phyloP scores from a whole-genome alignment of 53 echinoderm and acorn worm genomes.

The Patiria pectinifera region DNA sequence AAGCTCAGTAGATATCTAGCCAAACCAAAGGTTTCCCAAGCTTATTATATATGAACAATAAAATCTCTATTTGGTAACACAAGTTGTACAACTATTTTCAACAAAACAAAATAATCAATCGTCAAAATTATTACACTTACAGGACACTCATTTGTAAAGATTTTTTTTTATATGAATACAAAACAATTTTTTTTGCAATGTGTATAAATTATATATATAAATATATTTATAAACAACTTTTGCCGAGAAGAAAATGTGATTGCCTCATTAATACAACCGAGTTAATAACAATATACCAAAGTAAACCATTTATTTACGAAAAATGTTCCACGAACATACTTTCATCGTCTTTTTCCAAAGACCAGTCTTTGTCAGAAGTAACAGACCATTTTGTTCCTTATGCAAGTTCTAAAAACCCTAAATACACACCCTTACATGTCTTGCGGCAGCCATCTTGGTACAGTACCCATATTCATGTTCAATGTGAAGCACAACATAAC shows the following conservation, averaged over 20 bases:
- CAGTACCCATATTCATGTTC: neutral
- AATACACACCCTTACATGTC: neutral
- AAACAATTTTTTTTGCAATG: conserved; percentile 11
- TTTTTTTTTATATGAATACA: conserved; percentile 4
- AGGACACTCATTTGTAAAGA: neutral
- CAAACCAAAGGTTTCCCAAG: neutral
- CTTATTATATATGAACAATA: neutral
- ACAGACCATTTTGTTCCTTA: neutral
- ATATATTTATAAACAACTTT: conserved; percentile 29
- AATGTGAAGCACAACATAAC: neutral
- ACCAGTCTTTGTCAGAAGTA: neutral
- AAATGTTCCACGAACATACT: neutral
- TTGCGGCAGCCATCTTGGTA: neutral
- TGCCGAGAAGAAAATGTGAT: conserved; percentile 3
- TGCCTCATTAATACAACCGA: neutral
- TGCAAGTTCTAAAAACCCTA: too few relatives aligned
- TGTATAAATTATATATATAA: conserved; percentile 24
- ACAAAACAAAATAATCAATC: neutral
- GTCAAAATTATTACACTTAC: neutral
- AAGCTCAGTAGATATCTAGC: neutral
- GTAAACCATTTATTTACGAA: neutral
- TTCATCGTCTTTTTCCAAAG: neutral
- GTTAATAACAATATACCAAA: neutral
- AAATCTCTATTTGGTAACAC: neutral
- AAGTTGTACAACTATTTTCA: neutral